Percentiles rank a stretch among this genome's conserved stretches.
Conservation (phyloP, 2,797 vertebrate genomes). For the Eupleurogrammus muticus region DNA sequence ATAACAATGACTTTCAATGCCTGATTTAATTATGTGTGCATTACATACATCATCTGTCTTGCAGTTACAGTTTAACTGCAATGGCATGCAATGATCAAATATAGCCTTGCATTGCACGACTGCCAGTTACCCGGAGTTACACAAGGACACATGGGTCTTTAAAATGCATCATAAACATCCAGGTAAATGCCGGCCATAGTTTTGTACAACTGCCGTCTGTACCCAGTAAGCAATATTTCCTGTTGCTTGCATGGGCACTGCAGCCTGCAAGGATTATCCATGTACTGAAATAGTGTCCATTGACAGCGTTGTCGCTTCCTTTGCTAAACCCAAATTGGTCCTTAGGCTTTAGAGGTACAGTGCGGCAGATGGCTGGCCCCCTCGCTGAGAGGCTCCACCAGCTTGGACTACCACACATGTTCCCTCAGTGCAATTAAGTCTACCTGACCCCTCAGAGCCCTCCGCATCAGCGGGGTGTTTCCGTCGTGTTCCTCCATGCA, state of each 20-base stretch:
- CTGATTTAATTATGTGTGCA: background rate
- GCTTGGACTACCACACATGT: slow-evolving; percentile 78
- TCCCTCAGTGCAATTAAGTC: slow-evolving; percentile 81
- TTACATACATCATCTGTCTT: background rate
- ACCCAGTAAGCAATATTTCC: slow-evolving; percentile 14
- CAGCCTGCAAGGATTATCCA: slow-evolving; percentile 27
- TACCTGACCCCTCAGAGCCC: slow-evolving; percentile 80
- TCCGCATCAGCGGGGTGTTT: slow-evolving; percentile 75
- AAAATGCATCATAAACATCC: background rate
- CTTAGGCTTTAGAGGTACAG: slow-evolving; percentile 61
- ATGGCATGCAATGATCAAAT: background rate
- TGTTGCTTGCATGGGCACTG: slow-evolving; percentile 4
- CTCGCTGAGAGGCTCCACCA: slow-evolving; percentile 65
- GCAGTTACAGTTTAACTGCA: background rate
- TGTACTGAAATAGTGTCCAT: slow-evolving; percentile 31
- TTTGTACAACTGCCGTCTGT: background rate
- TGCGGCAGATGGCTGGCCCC: slow-evolving; percentile 75
- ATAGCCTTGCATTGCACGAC: background rate
- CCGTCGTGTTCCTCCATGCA: slow-evolving; percentile 74
- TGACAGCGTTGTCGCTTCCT: slow-evolving; percentile 54
- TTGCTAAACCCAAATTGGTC: slow-evolving; percentile 62
- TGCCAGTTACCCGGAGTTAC: background rate
- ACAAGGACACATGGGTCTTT: background rate
- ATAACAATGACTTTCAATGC: background rate
- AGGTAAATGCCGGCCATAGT: background rate